Percentiles rank a stretch among this genome's conserved stretches.
Conservation (phyloP, 2,888 invertebrate genomes). For the Sphecodes monilicornis region DNA sequence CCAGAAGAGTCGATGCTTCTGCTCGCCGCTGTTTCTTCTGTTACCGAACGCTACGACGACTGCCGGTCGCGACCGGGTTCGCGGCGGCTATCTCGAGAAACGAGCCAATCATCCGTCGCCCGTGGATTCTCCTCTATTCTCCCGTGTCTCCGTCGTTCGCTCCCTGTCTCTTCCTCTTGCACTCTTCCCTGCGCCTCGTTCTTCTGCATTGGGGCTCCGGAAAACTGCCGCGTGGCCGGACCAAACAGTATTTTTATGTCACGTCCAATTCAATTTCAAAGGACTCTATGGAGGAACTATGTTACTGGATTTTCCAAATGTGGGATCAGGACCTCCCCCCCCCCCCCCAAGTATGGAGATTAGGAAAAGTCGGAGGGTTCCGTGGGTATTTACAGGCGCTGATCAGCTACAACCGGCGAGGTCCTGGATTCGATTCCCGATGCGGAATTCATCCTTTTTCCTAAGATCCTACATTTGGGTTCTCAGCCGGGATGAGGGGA, state of each 20-base stretch:
- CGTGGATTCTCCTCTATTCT: conserved; percentile 46
- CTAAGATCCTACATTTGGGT: too few species aligned
- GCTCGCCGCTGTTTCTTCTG: conserved; percentile 66
- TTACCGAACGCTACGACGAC: conserved; percentile 54
- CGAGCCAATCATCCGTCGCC: conserved; percentile 73
- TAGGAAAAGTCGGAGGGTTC: too few species aligned
- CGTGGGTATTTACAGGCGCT: too few species aligned
- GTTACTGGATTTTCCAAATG: too few species aligned
- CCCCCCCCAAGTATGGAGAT: too few species aligned
- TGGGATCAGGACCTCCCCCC: too few species aligned
- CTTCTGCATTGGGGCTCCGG: not conserved
- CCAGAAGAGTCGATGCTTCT: conserved; percentile 72
- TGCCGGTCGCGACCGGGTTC: conserved; percentile 40
- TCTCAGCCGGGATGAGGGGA: too few species aligned
- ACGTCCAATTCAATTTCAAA: not conserved
- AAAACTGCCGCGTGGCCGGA: too few species aligned
- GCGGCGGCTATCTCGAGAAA: conserved; percentile 66
- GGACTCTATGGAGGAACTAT: too few species aligned
- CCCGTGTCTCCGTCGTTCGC: conserved; percentile 23
- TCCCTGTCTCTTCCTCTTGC: conserved; percentile 7
- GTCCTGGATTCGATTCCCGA: too few species aligned
- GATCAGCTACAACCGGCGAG: too few species aligned
- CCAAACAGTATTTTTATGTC: not conserved
- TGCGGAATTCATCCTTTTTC: too few species aligned
- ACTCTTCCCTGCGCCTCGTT: not conserved